A percentile compares a stretch with the other conserved stretches of the same genome.
These are phyloP conservation scores for Campoplex capitator DNA, from an alignment of 2,888 invertebrate genomes.

Conservation along the genomic window DNA sequence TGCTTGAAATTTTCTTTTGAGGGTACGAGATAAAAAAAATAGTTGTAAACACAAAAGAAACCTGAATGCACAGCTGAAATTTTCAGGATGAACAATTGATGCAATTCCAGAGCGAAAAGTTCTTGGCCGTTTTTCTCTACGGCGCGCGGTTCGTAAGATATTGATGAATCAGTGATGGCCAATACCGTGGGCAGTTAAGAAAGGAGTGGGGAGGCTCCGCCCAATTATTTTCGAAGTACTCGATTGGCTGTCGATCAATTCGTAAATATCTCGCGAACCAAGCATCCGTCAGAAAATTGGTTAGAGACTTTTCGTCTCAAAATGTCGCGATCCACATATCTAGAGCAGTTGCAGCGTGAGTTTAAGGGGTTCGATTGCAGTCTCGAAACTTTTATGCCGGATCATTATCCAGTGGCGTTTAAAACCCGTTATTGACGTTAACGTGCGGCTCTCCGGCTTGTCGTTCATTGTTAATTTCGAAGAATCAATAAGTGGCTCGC, in stretches of 20 bases:
- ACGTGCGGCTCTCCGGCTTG: background rate
- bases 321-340: background rate
- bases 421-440: background rate
- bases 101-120: background rate
- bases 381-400: background rate
- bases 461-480: background rate
- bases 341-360: background rate
- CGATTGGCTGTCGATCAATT: background rate
- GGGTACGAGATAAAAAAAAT: background rate
- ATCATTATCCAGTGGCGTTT: background rate
- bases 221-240: background rate
- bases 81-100: background rate
- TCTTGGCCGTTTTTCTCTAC: background rate
- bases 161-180: background rate
- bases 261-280: background rate
- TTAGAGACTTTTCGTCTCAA: background rate
- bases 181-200: background rate
- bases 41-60: background rate
- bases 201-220: background rate
- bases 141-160: background rate
- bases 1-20: background rate
- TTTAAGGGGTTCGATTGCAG: background rate
- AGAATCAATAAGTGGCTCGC: slow-evolving; percentile 17
- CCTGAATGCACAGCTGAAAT: background rate
- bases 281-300: background rate